phyloP scores from a whole-genome alignment of 2,797 vertebrate genomes.

The Arnoldichthys spilopterus region DNA sequence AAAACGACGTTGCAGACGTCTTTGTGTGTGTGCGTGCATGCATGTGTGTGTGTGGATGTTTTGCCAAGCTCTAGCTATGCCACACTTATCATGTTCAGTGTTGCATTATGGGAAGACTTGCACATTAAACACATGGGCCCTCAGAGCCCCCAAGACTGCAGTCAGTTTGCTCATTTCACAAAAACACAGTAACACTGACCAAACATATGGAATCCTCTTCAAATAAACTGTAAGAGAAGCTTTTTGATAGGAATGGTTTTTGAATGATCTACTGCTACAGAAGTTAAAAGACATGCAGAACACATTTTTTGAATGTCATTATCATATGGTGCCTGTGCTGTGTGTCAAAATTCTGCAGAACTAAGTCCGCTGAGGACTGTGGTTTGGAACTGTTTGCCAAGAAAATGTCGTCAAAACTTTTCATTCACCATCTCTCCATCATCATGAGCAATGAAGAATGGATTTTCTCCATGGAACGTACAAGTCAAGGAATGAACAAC shows the following conservation, averaged over 20 bases:
- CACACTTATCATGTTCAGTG: background rate
- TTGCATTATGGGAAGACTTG: background rate
- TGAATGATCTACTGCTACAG: background rate
- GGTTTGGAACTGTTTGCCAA: conserved; percentile 6
- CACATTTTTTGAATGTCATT: background rate
- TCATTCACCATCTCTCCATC: background rate
- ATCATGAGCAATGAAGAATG: background rate
- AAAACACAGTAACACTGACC: no score
- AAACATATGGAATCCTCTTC: no score
- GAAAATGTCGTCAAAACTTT: background rate
- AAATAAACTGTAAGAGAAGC: background rate
- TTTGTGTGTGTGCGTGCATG: background rate
- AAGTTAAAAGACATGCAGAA: background rate
- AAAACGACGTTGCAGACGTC: background rate
- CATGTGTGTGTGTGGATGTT: background rate
- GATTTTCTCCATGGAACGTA: background rate
- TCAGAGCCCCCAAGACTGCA: no score
- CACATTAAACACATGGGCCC: background rate
- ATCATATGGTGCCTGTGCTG: conserved; percentile 7
- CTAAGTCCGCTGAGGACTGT: background rate
- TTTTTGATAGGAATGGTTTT: background rate
- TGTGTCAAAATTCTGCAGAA: conserved; percentile 19
- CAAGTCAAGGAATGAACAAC: background rate
- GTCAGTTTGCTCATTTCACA: background rate
- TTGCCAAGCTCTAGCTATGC: background rate